Percentiles rank a stretch among this genome's conserved stretches.
Evolutionary conservation across 2,797 vertebrate genomes (phyloP).

Genomic region (Phataginus tetradactyla): DNA sequence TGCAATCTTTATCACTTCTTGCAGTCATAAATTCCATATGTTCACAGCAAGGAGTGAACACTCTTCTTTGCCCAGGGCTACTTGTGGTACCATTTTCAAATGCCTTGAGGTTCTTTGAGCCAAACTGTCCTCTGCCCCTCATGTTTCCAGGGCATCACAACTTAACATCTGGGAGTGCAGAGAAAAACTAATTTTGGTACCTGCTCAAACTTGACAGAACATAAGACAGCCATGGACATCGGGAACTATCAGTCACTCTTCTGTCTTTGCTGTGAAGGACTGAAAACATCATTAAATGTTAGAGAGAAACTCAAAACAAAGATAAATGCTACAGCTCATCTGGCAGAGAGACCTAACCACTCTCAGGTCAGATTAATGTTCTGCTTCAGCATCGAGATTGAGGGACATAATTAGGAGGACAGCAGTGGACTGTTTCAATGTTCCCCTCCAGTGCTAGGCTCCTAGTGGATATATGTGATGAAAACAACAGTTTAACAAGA

Average conservation of each 20-base stretch:
- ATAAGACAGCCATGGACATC: background rate
- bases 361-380: background rate
- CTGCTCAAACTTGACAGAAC: background rate
- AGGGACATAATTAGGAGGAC: background rate
- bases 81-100: background rate
- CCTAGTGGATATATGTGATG: background rate
- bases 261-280: background rate
- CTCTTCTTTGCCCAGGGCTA: background rate
- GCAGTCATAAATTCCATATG: background rate
- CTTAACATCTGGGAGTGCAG: background rate
- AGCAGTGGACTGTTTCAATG: background rate
- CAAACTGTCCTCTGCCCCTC: background rate
- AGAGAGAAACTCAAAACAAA: slow-evolving; percentile 45
- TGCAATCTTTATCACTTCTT: background rate
- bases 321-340: background rate
- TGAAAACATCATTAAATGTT: slow-evolving; percentile 29
- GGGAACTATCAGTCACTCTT: background rate
- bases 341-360: background rate
- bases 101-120: background rate
- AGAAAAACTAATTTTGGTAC: background rate
- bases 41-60: background rate
- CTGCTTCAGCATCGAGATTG: background rate
- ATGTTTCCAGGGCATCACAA: background rate
- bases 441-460: background rate
- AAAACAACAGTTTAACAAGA: background rate